These are phyloP conservation scores for Lithobates sylvaticus DNA, from an alignment of 2,797 vertebrate species.

Conservation along the genomic window DNA sequence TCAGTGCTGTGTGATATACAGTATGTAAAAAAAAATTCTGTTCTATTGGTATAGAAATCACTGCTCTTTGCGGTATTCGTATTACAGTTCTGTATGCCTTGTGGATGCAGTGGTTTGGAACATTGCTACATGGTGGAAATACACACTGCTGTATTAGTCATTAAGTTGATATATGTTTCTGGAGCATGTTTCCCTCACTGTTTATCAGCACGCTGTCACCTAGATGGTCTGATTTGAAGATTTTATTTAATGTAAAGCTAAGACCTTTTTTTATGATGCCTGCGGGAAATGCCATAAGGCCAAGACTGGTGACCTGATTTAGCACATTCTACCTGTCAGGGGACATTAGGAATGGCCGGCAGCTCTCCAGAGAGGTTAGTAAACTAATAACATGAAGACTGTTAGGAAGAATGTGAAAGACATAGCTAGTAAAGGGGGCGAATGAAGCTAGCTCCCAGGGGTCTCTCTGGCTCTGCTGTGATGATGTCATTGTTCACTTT, in stretches of 20 bases:
- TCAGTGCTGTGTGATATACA: background rate
- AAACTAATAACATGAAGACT: conserved; percentile 1
- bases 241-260: conserved; percentile 9
- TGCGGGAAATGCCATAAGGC: conserved; percentile 2
- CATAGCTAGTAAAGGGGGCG: background rate
- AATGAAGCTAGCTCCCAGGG: background rate
- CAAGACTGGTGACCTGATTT: conserved; percentile 4
- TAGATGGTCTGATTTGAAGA: background rate
- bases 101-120: background rate
- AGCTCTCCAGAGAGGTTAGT: conserved; percentile 5
- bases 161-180: conserved; percentile 1
- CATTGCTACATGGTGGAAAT: conserved; percentile 1
- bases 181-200: background rate
- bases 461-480: background rate
- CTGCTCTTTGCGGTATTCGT: background rate
- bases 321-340: background rate
- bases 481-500: background rate
- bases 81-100: background rate
- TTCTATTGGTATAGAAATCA: background rate
- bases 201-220: background rate
- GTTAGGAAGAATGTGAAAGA: conserved; percentile 1
- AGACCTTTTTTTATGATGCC: background rate
- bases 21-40: background rate
- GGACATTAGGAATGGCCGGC: background rate
- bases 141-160: background rate